phyloP scores from a whole-genome alignment of 2,888 invertebrate genomes.

The Cistogaster globosa region DNA sequence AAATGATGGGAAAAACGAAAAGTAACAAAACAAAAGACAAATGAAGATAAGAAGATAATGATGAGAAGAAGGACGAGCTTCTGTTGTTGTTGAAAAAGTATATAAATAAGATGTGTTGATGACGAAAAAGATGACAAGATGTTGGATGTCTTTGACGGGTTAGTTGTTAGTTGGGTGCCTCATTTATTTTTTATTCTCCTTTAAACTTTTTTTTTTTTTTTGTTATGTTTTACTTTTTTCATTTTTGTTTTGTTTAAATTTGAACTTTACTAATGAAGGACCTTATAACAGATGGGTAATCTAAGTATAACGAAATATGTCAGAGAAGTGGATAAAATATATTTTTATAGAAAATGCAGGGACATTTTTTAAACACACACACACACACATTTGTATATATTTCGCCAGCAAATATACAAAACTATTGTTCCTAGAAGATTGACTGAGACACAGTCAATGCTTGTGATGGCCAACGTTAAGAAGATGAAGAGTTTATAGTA shows the following conservation, averaged over 20 bases:
- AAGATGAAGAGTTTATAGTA: constrained; percentile 43
- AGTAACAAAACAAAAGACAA: constrained; percentile 57
- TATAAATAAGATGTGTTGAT: constrained; percentile 66
- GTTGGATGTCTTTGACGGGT: constrained; percentile 67
- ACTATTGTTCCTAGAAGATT: constrained; percentile 63
- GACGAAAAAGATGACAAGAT: constrained; percentile 68
- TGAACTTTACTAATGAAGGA: constrained; percentile 68
- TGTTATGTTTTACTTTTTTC: constrained; percentile 12
- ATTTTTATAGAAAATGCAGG: constrained; percentile 50
- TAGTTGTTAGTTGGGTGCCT: constrained; percentile 35
- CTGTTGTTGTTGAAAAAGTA: constrained; percentile 34
- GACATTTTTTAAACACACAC: constrained; percentile 38
- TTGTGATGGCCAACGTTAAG: constrained; percentile 16
- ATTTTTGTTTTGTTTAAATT: constrained; percentile 29
- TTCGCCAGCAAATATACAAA: constrained; percentile 42
- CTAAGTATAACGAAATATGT: constrained; percentile 13
- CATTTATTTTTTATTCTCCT: constrained; percentile 37
- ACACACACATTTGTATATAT: not conserved
- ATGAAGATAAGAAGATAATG: constrained; percentile 49
- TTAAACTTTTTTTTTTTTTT: constrained; percentile 28
- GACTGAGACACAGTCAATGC: constrained; percentile 50
- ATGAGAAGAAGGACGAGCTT: constrained; percentile 28
- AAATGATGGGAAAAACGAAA: constrained; percentile 42
- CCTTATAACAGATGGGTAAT: constrained; percentile 58
- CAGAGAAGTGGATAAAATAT: constrained; percentile 19